These are phyloP conservation scores for Tethya wilhelma DNA, from an alignment of 37 sponge, comb jelly and placozoan genomes.

Conservation along the genomic window DNA sequence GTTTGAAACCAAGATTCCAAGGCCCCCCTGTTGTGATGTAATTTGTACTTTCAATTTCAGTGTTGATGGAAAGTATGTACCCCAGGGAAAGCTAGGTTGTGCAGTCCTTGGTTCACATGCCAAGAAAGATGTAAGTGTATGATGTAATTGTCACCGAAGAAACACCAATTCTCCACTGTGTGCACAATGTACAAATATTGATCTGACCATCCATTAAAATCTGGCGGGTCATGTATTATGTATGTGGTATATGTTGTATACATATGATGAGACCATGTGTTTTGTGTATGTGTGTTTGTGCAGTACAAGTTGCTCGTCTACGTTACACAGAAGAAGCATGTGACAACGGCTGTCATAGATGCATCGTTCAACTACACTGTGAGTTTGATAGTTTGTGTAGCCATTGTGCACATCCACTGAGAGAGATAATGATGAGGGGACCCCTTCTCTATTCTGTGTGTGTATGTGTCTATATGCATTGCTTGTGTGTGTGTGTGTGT, in stretches of 20 bases:
- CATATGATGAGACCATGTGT: too few species aligned
- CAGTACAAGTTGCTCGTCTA: conserved; percentile 92
- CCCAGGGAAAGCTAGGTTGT: conserved; percentile 85
- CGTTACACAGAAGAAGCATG: conserved; percentile 68
- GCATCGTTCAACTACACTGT: conserved; percentile 76
- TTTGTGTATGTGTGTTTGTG: too few species aligned
- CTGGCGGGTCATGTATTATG: too few species aligned
- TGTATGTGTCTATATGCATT: too few species aligned
- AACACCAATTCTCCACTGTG: background rate
- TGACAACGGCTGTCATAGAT: conserved; percentile 71
- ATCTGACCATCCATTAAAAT: background rate
- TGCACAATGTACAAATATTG: background rate
- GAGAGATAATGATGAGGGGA: too few species aligned
- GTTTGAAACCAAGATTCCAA: too few species aligned
- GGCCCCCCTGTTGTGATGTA: background rate
- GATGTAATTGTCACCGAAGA: too few species aligned
- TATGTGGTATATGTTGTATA: too few species aligned
- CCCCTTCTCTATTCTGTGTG: too few species aligned
- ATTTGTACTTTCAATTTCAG: conserved; percentile 30
- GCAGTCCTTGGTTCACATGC: conserved; percentile 76
- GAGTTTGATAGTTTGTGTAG: too few species aligned
- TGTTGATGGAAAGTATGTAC: conserved; percentile 81
- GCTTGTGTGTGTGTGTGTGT: too few species aligned
- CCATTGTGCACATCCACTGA: too few species aligned
- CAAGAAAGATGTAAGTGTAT: conserved; percentile 61